phyloP scores from a whole-genome alignment of 2,113 vertebrate species.

The Corydoras maculifer region DNA sequence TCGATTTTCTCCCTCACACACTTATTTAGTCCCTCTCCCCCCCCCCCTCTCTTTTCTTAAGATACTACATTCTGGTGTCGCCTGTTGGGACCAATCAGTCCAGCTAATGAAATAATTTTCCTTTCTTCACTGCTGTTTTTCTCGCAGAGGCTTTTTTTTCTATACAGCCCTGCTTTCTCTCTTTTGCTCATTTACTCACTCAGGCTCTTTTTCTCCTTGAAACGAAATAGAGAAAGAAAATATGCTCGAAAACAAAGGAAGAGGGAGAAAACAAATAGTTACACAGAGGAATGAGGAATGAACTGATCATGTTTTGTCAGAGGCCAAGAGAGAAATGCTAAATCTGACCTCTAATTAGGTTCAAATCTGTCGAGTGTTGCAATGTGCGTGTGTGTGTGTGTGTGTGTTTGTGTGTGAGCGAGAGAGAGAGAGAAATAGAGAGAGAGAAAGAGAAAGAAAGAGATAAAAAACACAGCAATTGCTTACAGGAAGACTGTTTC shows the following conservation, averaged over 20 bases:
- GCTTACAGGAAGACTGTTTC: too few species aligned
- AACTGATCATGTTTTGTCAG: conserved; percentile 9
- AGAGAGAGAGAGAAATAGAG: too few species aligned
- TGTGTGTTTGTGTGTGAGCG: too few species aligned
- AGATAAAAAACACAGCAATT: too few species aligned
- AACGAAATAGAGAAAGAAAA: background rate
- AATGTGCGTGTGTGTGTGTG: background rate
- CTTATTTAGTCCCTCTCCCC: conserved; percentile 4
- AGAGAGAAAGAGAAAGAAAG: too few species aligned
- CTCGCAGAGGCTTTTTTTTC: background rate
- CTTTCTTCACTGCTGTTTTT: conserved; percentile 40
- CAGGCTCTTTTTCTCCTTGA: background rate
- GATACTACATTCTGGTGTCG: conserved; percentile 39
- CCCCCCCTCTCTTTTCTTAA: conserved; percentile 9
- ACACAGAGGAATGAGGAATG: background rate
- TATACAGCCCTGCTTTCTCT: background rate
- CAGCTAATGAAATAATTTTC: conserved; percentile 56
- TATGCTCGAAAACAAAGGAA: background rate
- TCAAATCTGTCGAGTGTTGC: background rate
- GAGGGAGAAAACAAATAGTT: background rate
- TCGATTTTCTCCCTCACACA: conserved; percentile 14
- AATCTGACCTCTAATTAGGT: conserved; percentile 11
- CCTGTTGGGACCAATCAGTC: conserved; percentile 38
- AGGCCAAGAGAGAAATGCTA: background rate
- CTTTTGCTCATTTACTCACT: background rate